Percentiles rank a stretch among this genome's conserved stretches.
These are phyloP conservation scores for Lysiphlebus fabarum DNA, from an alignment of 1,140 invertebrate species.

Conservation along the genomic window DNA sequence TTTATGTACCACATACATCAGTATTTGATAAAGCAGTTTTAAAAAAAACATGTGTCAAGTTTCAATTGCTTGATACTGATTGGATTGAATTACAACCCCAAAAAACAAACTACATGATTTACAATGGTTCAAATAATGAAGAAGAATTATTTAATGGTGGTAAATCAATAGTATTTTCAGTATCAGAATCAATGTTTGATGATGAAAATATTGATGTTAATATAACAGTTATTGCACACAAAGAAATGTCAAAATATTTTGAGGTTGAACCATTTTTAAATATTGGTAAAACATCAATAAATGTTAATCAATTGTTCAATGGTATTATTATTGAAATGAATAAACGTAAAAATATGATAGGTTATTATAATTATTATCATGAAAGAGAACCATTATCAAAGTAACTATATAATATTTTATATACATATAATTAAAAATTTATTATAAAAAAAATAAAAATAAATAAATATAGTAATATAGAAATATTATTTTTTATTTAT, in stretches of 20 bases:
- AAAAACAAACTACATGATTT: constrained; percentile 30
- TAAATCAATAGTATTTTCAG: constrained; percentile 39
- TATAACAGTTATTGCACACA: constrained; percentile 33
- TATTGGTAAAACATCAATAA: constrained; percentile 30
- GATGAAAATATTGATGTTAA: constrained; percentile 19
- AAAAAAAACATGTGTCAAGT: constrained; percentile 39
- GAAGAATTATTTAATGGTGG: constrained; percentile 40
- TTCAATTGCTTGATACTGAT: constrained; percentile 39
- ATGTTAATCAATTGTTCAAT: constrained; percentile 38
- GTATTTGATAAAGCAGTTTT: constrained; percentile 36
- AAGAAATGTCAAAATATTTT: constrained; percentile 37
- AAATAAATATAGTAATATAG: too few relatives aligned
- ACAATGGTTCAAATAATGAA: constrained; percentile 35
- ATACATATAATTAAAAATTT: background rate
- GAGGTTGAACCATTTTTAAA: constrained; percentile 26
- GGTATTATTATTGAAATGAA: constrained; percentile 38
- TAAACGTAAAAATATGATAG: constrained; percentile 34
- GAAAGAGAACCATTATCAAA: constrained; percentile 39
- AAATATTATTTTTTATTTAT: too few relatives aligned
- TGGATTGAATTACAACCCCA: constrained; percentile 38
- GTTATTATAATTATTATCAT: constrained; percentile 31
- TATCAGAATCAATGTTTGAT: constrained; percentile 27
- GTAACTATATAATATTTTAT: constrained; percentile 28
- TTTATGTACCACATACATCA: constrained; percentile 34
- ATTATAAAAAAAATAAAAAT: too few relatives aligned